Percentiles rank a stretch among this genome's conserved stretches.
Evolutionary conservation across 1,140 invertebrate genomes (phyloP).

Genomic region (Onthophagus taurus): DNA sequence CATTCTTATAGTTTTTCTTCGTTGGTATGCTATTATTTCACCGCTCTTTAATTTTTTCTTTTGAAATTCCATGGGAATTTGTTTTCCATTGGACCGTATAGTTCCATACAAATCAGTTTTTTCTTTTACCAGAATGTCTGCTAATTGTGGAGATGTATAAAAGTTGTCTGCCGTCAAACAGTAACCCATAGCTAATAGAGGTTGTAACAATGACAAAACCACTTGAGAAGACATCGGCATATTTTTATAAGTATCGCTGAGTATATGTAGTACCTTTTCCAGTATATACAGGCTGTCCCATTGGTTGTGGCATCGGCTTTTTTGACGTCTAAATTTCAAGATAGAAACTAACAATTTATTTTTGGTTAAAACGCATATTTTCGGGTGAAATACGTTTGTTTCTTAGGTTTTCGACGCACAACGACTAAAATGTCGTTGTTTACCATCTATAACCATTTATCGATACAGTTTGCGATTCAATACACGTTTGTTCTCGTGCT

Average conservation of each 20-base stretch:
- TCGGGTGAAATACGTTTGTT: too few relatives aligned
- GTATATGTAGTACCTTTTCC: background rate
- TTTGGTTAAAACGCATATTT: too few relatives aligned
- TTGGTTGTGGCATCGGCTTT: too few relatives aligned
- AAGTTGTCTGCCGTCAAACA: conserved; percentile 14
- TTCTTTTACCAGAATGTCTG: background rate
- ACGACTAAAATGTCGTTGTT: too few relatives aligned
- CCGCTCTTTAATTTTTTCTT: conserved; percentile 9
- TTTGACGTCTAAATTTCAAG: too few relatives aligned
- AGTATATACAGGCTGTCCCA: too few relatives aligned
- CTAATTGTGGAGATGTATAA: conserved; percentile 12
- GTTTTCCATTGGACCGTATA: conserved; percentile 7
- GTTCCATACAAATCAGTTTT: conserved; percentile 8
- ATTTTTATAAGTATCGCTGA: conserved; percentile 8
- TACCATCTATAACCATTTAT: too few relatives aligned
- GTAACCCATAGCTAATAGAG: background rate
- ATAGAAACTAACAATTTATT: too few relatives aligned
- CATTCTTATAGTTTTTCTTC: conserved; percentile 12
- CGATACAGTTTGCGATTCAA: too few relatives aligned
- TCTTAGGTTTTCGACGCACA: too few relatives aligned
- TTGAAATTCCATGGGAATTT: conserved; percentile 1
- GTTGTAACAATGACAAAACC: conserved; percentile 6
- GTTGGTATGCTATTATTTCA: conserved; percentile 1
- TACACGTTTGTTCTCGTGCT: too few relatives aligned
- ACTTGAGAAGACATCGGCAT: conserved; percentile 9